Conservation (phyloP, 1,140 invertebrate genomes). For the Spodoptera litura region DNA sequence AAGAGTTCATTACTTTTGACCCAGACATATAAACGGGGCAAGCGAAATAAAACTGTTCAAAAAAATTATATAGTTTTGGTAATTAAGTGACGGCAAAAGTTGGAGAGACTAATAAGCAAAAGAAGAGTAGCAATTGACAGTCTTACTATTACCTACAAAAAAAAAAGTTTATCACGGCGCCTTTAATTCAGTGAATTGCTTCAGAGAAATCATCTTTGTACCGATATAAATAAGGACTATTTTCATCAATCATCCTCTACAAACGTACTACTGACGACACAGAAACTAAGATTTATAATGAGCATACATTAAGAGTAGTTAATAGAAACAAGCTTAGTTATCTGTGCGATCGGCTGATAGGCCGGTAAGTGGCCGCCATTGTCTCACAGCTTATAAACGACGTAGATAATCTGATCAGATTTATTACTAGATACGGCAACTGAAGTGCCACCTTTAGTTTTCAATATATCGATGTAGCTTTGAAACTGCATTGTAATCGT, state of each 20-base stretch:
- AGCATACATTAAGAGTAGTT: constrained; percentile 8
- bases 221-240: neutral
- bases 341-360: neutral
- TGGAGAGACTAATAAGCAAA: no score
- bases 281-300: neutral
- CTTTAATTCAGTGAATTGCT: no score
- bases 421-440: neutral
- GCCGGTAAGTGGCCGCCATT: neutral
- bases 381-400: constrained; percentile 10
- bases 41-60: no score
- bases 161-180: no score
- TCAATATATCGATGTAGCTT: neutral
- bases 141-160: no score
- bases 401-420: neutral
- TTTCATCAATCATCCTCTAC: neutral
- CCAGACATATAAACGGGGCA: no score
- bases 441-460: neutral
- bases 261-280: neutral
- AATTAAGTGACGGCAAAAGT: no score
- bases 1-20: no score
- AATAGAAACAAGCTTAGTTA: constrained; percentile 14
- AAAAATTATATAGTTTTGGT: no score
- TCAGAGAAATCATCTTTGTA: no score
- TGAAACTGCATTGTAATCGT: neutral
- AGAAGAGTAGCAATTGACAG: no score